phyloP scores from a whole-genome alignment of 1,140 invertebrate genomes.

The Chironomus striatipennis region DNA sequence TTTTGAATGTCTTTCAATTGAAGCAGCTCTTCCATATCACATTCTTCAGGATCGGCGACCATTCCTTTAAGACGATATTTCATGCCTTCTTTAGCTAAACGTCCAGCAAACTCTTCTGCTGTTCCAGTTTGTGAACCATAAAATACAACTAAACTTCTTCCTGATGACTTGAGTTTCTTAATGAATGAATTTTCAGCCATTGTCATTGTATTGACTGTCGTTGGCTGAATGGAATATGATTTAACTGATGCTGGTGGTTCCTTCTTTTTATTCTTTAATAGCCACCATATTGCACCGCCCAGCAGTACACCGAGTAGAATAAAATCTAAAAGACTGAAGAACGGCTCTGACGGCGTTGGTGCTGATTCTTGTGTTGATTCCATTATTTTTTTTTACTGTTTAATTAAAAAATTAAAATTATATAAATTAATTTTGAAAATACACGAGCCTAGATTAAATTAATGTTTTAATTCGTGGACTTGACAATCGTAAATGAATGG shows the following conservation, averaged over 20 bases:
- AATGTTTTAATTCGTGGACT: background rate
- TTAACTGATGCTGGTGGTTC: constrained; percentile 57
- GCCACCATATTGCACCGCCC: constrained; percentile 62
- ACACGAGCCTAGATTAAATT: background rate
- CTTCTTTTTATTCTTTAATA: constrained; percentile 63
- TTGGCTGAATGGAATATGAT: constrained; percentile 69
- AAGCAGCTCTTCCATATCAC: constrained; percentile 92
- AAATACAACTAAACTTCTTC: constrained; percentile 92
- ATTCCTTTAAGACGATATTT: constrained; percentile 95
- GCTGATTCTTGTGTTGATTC: constrained; percentile 1
- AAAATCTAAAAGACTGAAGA: constrained; percentile 68
- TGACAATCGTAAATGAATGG: too few relatives aligned
- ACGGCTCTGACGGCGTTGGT: constrained; percentile 31
- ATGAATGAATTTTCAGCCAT: constrained; percentile 79
- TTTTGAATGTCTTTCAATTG: constrained; percentile 84
- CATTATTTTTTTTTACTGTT: background rate
- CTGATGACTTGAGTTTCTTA: constrained; percentile 77
- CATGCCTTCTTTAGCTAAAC: constrained; percentile 92
- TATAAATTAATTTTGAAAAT: background rate
- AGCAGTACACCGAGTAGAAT: constrained; percentile 59
- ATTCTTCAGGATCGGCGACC: constrained; percentile 98
- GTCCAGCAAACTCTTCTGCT: constrained; percentile 96
- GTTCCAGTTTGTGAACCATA: constrained; percentile 99
- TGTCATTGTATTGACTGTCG: constrained; percentile 43
- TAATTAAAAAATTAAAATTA: background rate